Percentiles rank a stretch among this genome's conserved stretches.
phyloP scores from a whole-genome alignment of 2,888 invertebrate species.

The Cataglyphis altisquamis region DNA sequence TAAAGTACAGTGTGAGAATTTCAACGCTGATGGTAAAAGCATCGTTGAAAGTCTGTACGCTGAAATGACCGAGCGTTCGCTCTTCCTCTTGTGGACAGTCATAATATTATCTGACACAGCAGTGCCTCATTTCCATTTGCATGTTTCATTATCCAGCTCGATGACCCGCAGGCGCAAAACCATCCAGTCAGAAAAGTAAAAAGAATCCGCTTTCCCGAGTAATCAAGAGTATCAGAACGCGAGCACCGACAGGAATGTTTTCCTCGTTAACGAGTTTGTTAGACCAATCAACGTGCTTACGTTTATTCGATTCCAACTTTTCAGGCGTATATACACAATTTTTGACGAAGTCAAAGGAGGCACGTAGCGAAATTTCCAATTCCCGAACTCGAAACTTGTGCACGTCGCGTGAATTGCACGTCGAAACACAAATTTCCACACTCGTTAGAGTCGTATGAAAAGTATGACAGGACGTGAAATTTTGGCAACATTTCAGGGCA shows the following conservation, averaged over 20 bases:
- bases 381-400: constrained; percentile 32
- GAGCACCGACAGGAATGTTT: constrained; percentile 59
- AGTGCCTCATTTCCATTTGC: constrained; percentile 82
- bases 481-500: constrained; percentile 44
- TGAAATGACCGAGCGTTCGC: constrained; percentile 66
- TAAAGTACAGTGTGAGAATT: constrained; percentile 64
- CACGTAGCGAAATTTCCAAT: constrained; percentile 28
- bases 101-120: constrained; percentile 83
- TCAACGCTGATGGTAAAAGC: constrained; percentile 66
- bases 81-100: constrained; percentile 75
- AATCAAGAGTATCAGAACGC: constrained; percentile 71
- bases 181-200: constrained; percentile 65
- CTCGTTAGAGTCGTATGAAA: constrained; percentile 51
- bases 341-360: constrained; percentile 53
- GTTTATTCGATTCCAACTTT: constrained; percentile 43
- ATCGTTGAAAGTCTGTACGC: constrained; percentile 66
- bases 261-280: constrained; percentile 67
- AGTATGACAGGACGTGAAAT: constrained; percentile 56
- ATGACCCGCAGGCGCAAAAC: constrained; percentile 78
- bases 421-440: constrained; percentile 30
- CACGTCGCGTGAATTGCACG: constrained; percentile 35
- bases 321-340: constrained; percentile 36
- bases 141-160: constrained; percentile 82
- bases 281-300: constrained; percentile 67
- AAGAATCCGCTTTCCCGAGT: constrained; percentile 67